Percentiles rank a stretch among this genome's conserved stretches.
These are phyloP conservation scores for Macrocentrus cingulum DNA, from an alignment of 1,140 invertebrate species.

Conservation along the genomic window DNA sequence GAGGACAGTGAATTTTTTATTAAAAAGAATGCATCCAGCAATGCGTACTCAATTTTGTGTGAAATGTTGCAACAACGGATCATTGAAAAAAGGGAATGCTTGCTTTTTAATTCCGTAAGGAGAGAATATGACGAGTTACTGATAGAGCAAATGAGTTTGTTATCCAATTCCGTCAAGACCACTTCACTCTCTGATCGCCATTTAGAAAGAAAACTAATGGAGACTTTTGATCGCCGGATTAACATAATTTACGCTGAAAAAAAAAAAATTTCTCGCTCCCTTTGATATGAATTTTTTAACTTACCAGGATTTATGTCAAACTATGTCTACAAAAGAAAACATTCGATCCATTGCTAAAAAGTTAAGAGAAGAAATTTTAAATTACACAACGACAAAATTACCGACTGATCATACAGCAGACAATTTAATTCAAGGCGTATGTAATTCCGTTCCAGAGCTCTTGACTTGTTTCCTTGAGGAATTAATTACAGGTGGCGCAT, in stretches of 20 bases:
- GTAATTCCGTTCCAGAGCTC: no score
- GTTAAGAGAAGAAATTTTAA: no score
- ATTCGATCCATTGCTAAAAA: no score
- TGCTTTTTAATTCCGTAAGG: slow-evolving; percentile 6
- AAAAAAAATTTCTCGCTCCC: slow-evolving; percentile 22
- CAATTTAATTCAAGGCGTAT: no score
- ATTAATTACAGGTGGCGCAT: no score
- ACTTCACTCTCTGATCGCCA: slow-evolving; percentile 19
- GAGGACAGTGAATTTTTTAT: slow-evolving; percentile 11
- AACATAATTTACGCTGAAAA: slow-evolving; percentile 16
- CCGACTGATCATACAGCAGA: no score
- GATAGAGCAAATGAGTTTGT: not conserved
- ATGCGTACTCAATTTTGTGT: slow-evolving; percentile 5
- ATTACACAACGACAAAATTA: no score
- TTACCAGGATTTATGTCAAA: no score
- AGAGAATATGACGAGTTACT: slow-evolving; percentile 10
- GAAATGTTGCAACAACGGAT: slow-evolving; percentile 15
- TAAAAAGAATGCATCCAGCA: slow-evolving; percentile 8
- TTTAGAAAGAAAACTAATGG: slow-evolving; percentile 18
- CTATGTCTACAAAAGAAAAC: no score
- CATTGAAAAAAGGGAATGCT: slow-evolving; percentile 11
- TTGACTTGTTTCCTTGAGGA: no score
- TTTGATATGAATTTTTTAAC: not conserved
- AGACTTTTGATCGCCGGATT: slow-evolving; percentile 20
- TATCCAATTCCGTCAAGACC: not conserved